Base-by-base conservation (phyloP, 2,888 invertebrate species). In the Sylvicola cinctus region DNA sequence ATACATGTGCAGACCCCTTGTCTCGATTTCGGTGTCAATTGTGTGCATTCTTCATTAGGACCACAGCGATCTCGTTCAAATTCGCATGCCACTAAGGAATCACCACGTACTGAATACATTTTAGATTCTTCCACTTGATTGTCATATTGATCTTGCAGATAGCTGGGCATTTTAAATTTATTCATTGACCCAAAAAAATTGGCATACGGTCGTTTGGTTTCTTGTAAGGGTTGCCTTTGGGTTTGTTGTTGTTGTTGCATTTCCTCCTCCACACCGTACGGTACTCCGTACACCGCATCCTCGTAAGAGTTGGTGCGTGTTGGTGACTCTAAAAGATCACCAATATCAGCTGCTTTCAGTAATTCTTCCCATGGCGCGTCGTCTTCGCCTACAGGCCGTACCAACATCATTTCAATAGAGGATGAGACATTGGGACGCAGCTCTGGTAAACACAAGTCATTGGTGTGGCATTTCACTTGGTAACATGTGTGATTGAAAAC, bases 401-500 rank as follows among this genome's bases (percentile, higher is more conserved):
- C 78, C 26, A 83, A 55, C 29, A 83, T 74, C 78, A 84, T 78
- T 36, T 68, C 70, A 1, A 78, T 68, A 45, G 72, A 70, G 26
- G 68, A 65, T 7, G 64, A 62, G 43, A 68, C 60, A 42, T 73
- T 72, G 7, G 60, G 54, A 29, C 70, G 64, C 30, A 66, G 61
- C 13, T 72, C 61, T 1, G 83, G 83, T 40, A 74, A 47, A 46
- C 83, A 84, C 20, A 72, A 56, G 46, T 77, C 74, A 47, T 78
- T 72, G 44, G 63, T 74, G 4, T 56, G 61, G 54, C 83, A 83
- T 38, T 68, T 66, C 13, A 84, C 70, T 54, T 80, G 78, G 49
- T 71, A 85, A 50, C 87, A 87, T 39, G 71, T 71, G 14, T 63
- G 57, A 46, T 80, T 74, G 43, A 69, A 72, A 54, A 79, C 73